Conservation (phyloP, 1,140 invertebrate genomes). For the Muscidifurax raptorellus region DNA sequence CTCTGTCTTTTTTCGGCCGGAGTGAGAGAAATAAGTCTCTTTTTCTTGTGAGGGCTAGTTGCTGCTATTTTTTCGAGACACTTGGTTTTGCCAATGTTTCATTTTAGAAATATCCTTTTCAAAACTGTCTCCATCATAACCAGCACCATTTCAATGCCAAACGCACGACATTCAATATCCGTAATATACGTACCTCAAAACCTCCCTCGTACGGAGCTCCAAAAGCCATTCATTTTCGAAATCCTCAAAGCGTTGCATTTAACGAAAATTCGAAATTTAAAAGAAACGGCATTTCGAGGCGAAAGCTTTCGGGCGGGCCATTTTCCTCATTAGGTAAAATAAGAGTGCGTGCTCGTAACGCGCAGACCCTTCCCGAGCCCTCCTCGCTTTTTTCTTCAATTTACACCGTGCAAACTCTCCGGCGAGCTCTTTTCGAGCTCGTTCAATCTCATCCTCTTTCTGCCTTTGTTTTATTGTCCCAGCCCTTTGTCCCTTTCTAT, state of each 20-base stretch:
- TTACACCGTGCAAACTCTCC: neutral
- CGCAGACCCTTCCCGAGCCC: neutral
- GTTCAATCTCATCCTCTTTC: neutral
- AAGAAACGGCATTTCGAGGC: neutral
- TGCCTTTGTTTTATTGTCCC: neutral
- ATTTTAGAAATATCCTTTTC: too few relatives aligned
- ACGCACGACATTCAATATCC: too few relatives aligned
- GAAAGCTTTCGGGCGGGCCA: neutral
- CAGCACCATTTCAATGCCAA: too few relatives aligned
- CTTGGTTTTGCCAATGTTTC: too few relatives aligned
- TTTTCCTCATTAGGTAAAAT: slow-evolving; percentile 41
- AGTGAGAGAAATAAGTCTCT: neutral
- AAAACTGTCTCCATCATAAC: too few relatives aligned
- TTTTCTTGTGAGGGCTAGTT: too few relatives aligned
- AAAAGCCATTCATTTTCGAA: too few relatives aligned
- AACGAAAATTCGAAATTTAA: neutral
- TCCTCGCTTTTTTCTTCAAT: neutral
- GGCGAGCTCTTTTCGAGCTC: neutral
- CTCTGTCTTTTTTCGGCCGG: neutral
- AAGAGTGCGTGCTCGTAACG: slow-evolving; percentile 16
- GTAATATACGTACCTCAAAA: too few relatives aligned
- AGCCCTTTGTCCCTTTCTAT: neutral
- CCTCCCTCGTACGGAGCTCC: too few relatives aligned
- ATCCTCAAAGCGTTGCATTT: too few relatives aligned
- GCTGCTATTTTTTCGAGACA: too few relatives aligned